Conservation (phyloP, 2,797 vertebrate genomes). For the Podarcis lilfordi region DNA sequence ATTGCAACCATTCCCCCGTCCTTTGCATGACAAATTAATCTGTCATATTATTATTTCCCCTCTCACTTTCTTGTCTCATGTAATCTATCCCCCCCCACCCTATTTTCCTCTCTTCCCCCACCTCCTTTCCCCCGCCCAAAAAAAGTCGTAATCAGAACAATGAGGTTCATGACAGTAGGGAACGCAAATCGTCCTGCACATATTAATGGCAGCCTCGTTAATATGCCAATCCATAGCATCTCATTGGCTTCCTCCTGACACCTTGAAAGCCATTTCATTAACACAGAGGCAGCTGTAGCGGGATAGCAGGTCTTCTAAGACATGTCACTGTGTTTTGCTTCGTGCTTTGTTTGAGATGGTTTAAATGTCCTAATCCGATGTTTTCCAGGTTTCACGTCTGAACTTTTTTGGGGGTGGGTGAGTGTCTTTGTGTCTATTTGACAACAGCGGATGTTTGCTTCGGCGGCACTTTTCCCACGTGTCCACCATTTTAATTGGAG, state of each 20-base stretch:
- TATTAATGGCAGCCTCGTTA: constrained; percentile 74
- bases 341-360: neutral
- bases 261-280: constrained; percentile 64
- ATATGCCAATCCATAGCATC: constrained; percentile 70
- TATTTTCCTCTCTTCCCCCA: neutral
- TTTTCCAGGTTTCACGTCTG: constrained; percentile 24
- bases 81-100: neutral
- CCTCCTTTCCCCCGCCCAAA: too few species aligned
- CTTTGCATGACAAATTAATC: constrained; percentile 75
- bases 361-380: neutral
- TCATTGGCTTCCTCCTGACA: constrained; percentile 66
- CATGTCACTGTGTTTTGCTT: neutral
- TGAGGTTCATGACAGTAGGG: constrained; percentile 46
- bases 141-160: constrained; percentile 32
- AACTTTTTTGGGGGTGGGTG: neutral
- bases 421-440: neutral
- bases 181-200: constrained; percentile 50
- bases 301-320: neutral
- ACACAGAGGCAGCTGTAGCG: constrained; percentile 48
- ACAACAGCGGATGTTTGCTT: neutral
- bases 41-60: constrained; percentile 56
- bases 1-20: constrained; percentile 63
- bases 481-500: neutral
- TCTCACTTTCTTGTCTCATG: constrained; percentile 3
- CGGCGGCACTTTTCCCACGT: neutral